These are phyloP conservation scores for Pluvianellus socialis DNA, from an alignment of 2,113 vertebrate species.

Conservation along the genomic window DNA sequence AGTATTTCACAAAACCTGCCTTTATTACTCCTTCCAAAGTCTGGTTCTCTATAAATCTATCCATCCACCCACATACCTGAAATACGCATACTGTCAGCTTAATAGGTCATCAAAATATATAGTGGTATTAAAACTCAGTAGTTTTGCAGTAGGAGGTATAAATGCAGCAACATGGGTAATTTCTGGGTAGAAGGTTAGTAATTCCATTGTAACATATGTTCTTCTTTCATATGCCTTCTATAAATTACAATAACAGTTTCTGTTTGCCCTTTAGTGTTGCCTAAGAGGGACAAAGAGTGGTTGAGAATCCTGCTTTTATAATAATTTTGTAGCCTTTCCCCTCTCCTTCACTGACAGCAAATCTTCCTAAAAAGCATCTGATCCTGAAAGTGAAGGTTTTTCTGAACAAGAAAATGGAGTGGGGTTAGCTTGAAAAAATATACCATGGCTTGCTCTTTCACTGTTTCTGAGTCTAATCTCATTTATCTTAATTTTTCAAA, in stretches of 20 bases:
- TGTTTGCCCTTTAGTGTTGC: not conserved
- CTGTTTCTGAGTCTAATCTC: not conserved
- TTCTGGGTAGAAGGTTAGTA: not conserved
- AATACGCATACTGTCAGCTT: not conserved
- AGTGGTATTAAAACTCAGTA: not conserved
- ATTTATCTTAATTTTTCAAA: slow-evolving; percentile 14
- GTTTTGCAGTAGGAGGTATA: not conserved
- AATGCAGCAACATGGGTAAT: not conserved
- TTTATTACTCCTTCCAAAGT: not conserved
- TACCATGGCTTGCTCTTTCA: not conserved
- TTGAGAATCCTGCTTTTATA: not conserved
- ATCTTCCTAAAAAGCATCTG: not conserved
- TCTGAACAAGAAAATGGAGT: not conserved
- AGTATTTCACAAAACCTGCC: not conserved
- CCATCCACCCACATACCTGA: not conserved
- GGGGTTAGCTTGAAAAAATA: not conserved
- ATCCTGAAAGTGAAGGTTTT: not conserved
- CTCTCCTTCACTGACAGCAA: not conserved
- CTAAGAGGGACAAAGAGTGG: not conserved
- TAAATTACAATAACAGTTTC: not conserved
- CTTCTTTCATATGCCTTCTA: not conserved
- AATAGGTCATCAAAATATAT: not conserved
- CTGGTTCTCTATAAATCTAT: not conserved
- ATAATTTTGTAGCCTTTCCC: not conserved
- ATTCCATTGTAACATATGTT: not conserved